phyloP scores from a whole-genome alignment of 2,888 invertebrate species.

The Lepidocyrtinus sp. region DNA sequence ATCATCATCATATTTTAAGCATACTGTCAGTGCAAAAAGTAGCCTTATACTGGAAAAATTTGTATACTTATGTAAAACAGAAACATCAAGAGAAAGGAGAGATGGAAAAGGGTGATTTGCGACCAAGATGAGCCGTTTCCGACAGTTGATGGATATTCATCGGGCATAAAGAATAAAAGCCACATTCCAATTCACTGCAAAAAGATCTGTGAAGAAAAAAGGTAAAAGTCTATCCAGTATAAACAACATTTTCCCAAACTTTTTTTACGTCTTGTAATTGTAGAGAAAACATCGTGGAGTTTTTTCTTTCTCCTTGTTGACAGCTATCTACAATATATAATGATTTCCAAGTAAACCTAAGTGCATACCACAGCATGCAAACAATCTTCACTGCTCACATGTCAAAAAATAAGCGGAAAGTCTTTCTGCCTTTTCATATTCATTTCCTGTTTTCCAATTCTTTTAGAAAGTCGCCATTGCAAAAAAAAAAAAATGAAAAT shows the following conservation, averaged over 20 bases:
- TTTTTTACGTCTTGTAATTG: background rate
- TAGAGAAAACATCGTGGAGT: background rate
- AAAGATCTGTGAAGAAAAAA: background rate
- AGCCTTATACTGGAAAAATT: background rate
- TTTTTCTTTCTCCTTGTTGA: constrained; percentile 4
- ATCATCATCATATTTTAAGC: background rate
- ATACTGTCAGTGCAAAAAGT: constrained; percentile 1
- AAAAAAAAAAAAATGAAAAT: background rate
- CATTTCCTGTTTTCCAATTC: constrained; percentile 39
- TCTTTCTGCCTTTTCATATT: constrained; percentile 22
- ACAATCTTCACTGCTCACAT: constrained; percentile 9
- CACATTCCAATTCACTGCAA: constrained; percentile 13
- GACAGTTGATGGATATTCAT: constrained; percentile 69
- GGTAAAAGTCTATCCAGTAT: no score
- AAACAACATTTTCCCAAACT: background rate
- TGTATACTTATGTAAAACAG: background rate
- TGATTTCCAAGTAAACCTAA: background rate
- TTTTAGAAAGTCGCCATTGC: constrained; percentile 13
- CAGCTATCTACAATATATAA: constrained; percentile 16
- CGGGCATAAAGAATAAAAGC: constrained; percentile 38
- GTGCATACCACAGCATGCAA: background rate
- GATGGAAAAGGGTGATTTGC: constrained; percentile 35
- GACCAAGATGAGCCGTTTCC: constrained; percentile 64
- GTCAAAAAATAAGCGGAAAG: constrained; percentile 34
- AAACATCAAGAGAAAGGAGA: constrained; percentile 2